Percentiles rank a stretch among this genome's conserved stretches.
Evolutionary conservation across 2,888 invertebrate genomes (phyloP).

Genomic region (Portevinia maculata): DNA sequence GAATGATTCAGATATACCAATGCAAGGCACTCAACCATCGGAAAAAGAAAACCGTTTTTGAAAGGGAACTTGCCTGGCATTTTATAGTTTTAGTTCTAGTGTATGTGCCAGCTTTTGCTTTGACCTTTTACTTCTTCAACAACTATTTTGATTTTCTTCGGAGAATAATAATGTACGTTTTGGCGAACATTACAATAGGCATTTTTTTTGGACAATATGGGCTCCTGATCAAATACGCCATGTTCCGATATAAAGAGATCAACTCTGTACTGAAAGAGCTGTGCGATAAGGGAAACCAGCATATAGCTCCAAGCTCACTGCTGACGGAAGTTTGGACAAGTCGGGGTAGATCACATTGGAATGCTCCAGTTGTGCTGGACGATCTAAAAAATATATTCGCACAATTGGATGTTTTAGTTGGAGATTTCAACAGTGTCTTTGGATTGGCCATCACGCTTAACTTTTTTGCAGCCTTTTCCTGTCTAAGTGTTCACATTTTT

Average conservation of each 20-base stretch:
- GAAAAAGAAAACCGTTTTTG: background rate
- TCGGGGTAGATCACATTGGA: too few species aligned
- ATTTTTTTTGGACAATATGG: conserved; percentile 76
- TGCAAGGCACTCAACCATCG: background rate
- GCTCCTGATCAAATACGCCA: conserved; percentile 60
- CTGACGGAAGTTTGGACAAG: conserved; percentile 12
- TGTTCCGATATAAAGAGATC: conserved; percentile 53
- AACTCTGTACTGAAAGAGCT: conserved; percentile 61
- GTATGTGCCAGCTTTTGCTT: conserved; percentile 6
- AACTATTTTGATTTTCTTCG: conserved; percentile 29
- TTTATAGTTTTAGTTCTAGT: background rate
- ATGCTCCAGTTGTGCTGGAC: conserved; percentile 21
- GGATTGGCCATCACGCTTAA: conserved; percentile 46
- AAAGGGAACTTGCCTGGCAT: background rate
- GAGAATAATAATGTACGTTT: conserved; percentile 61
- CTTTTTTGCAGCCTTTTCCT: conserved; percentile 39
- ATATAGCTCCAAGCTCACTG: conserved; percentile 5
- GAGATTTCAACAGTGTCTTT: conserved; percentile 42
- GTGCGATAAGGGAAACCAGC: background rate
- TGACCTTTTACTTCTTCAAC: conserved; percentile 59
- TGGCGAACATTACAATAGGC: conserved; percentile 75
- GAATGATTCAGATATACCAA: conserved; percentile 26
- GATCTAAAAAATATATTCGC: conserved; percentile 35
- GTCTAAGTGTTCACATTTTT: conserved; percentile 33
- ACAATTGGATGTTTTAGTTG: conserved; percentile 27